Evolutionary conservation across 2,888 invertebrate species (phyloP).

Genomic region (Portevinia maculata): DNA sequence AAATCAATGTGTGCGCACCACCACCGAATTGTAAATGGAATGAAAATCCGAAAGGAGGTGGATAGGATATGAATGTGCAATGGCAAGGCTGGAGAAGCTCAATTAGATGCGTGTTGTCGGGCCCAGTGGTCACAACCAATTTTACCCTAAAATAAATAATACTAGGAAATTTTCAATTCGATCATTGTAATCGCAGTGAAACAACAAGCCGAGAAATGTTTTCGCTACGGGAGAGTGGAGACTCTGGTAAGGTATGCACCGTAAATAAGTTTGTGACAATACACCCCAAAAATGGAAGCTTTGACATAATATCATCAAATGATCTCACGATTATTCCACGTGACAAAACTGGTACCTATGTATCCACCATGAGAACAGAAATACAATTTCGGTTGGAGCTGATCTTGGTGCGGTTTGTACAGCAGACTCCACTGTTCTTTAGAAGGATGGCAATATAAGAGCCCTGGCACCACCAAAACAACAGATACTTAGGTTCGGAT

Average conservation of each 20-base stretch:
- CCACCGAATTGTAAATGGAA: conserved; percentile 47
- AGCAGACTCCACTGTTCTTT: conserved; percentile 3
- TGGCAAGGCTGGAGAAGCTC: conserved; percentile 58
- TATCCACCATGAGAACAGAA: conserved; percentile 45
- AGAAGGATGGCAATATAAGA: conserved; percentile 1
- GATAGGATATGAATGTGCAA: conserved; percentile 14
- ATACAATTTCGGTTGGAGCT: conserved; percentile 18
- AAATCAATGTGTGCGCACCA: conserved; percentile 54
- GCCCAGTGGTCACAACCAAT: conserved; percentile 9
- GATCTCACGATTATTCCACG: conserved; percentile 74
- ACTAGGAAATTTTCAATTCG: conserved; percentile 14
- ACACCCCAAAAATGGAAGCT: conserved; percentile 66
- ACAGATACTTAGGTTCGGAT: conserved; percentile 15
- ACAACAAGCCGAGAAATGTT: conserved; percentile 2
- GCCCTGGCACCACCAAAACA: conserved; percentile 30
- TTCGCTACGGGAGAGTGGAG: not conserved
- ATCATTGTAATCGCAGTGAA: conserved; percentile 22
- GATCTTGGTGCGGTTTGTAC: conserved; percentile 15
- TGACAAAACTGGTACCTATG: conserved; percentile 55
- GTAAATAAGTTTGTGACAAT: conserved; percentile 67
- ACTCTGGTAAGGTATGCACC: conserved; percentile 21
- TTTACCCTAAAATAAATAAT: conserved; percentile 14
- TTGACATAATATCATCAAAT: conserved; percentile 73
- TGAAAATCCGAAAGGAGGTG: conserved; percentile 30
- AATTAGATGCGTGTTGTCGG: conserved; percentile 48